Evolutionary conservation across 2,113 vertebrate genomes (phyloP).

Genomic region (Rattus norvegicus): DNA sequence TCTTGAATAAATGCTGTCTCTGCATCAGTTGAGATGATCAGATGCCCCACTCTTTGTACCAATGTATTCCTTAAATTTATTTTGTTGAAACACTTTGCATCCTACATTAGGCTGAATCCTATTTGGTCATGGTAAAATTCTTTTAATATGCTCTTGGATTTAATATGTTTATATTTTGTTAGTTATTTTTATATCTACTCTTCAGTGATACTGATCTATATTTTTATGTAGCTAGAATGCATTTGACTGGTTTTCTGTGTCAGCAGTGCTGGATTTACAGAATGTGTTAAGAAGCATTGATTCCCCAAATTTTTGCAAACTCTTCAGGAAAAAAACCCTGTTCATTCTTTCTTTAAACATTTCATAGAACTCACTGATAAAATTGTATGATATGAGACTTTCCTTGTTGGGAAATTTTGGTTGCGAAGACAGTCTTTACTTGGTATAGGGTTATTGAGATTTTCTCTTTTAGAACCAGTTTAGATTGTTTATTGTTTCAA

Average conservation of each 20-base stretch:
- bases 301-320: neutral
- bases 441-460: neutral
- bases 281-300: conserved; percentile 24
- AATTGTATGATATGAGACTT: neutral
- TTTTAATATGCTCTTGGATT: conserved; percentile 44
- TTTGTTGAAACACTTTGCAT: neutral
- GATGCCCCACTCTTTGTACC: neutral
- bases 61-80: conserved; percentile 1
- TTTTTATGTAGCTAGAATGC: conserved; percentile 3
- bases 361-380: neutral
- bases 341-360: neutral
- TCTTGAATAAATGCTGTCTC: conserved; percentile 27
- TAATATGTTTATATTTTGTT: neutral
- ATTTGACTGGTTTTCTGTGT: conserved; percentile 25
- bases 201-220: neutral
- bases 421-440: neutral
- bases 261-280: neutral
- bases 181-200: neutral
- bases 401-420: neutral
- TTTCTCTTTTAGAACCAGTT: neutral
- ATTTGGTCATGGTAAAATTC: conserved; percentile 17
- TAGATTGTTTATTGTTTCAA: conserved; percentile 44
- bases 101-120: neutral
- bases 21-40: neutral
- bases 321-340: neutral